Evolutionary conservation across 1,140 invertebrate genomes (phyloP).

Genomic region (Drosophila virilis): DNA sequence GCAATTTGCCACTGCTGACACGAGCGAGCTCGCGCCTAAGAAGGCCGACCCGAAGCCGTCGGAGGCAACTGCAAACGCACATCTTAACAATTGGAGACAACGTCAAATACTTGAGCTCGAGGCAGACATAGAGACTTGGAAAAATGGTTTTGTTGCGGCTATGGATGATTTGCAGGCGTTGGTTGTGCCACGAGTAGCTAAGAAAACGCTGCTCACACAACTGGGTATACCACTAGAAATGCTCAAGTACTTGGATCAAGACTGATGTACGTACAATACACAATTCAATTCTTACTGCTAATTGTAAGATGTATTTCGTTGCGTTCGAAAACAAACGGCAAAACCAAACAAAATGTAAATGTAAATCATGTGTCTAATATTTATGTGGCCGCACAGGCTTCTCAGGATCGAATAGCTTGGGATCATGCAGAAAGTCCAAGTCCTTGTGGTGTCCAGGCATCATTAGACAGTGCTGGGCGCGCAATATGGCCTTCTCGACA

Average conservation of each 20-base stretch:
- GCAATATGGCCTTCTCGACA: slow-evolving; percentile 89
- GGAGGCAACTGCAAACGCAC: background rate
- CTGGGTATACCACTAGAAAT: slow-evolving; percentile 59
- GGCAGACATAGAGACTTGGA: slow-evolving; percentile 61
- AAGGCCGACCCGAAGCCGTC: background rate
- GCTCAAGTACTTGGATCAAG: slow-evolving; percentile 61
- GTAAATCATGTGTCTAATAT: slow-evolving; percentile 85
- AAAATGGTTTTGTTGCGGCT: slow-evolving; percentile 49
- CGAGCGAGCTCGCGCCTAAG: background rate
- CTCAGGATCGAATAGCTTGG: slow-evolving; percentile 94
- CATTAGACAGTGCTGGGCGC: slow-evolving; percentile 89
- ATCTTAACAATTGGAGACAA: background rate
- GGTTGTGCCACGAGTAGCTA: slow-evolving; percentile 33
- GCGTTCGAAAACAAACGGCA: slow-evolving; percentile 20
- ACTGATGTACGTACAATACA: slow-evolving; percentile 35
- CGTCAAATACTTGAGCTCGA: slow-evolving; percentile 52
- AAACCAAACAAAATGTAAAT: slow-evolving; percentile 38
- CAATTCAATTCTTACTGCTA: background rate
- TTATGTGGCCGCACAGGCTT: slow-evolving; percentile 91
- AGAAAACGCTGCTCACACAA: slow-evolving; percentile 34
- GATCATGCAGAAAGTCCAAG: slow-evolving; percentile 91
- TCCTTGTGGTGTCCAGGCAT: slow-evolving; percentile 93
- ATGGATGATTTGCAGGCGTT: slow-evolving; percentile 59
- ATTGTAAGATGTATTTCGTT: slow-evolving; percentile 54
- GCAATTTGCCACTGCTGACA: slow-evolving; percentile 36